Evolutionary conservation across 2,113 vertebrate genomes (phyloP), one percentile per base, ranked within the genome.

Genomic region (Donacobius atricapilla): DNA sequence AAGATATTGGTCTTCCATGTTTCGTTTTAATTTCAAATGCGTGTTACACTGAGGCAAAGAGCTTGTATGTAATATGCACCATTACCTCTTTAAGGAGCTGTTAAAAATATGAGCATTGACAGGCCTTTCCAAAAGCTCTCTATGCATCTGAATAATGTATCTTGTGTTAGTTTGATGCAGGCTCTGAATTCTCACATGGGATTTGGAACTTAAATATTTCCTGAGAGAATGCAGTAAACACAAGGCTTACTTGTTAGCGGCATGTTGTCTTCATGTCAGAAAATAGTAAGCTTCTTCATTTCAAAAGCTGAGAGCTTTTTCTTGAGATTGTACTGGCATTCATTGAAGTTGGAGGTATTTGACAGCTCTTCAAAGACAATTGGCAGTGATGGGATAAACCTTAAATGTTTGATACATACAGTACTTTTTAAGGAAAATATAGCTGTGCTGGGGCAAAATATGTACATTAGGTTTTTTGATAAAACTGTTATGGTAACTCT

Each of bases 11-110:
- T 98, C 98, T 98, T 98, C 97, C 97, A 97, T 97, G 81, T 97
- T 96, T 97, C 97, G 87, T 87, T 96, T 94, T 96, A 75, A 96
- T 98, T 98, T 96, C 70, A 93, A 30, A 93, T 93, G 69, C 70
- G 69, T 94, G 81, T 96, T 96, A 91, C 87, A 90, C 76, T 76
- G 92, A 96, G 87, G 87, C 77, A 91, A 93, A 73, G 79, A 93
- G 51, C 88, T 95, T 94, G 78, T 84, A 93, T 21, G 76, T 92
- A 93, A 83, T 94, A 79, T 87, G 61, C 86, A 93, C 63, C 68
- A 58, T 96, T 96, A 80, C 94, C 93, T 97, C 97, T 98, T 97
- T 97, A 95, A 98, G 97, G 97, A 98, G 98, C 97, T 98, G 97
- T 97, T 97, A 64, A 96, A 97, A 87, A 63, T 84, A 61, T 20